Conservation (phyloP, 2,797 vertebrate species). For the Sebastes elongatus region DNA sequence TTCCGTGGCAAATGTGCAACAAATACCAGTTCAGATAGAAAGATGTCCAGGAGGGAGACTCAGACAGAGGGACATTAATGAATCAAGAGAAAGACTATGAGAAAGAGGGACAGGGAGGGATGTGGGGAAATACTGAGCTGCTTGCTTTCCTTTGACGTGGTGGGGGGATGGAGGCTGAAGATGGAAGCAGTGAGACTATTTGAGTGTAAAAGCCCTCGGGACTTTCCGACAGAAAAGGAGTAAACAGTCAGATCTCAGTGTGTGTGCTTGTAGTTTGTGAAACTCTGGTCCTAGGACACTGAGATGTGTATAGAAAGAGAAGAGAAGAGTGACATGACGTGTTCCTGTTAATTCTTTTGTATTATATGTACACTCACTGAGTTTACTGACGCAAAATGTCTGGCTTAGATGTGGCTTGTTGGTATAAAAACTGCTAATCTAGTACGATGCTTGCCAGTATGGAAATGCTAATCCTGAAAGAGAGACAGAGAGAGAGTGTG, state of each 20-base stretch:
- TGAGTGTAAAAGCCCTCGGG: constrained; percentile 51
- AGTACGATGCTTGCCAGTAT: constrained; percentile 27
- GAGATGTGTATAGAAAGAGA: background rate
- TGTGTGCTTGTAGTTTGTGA: constrained; percentile 4
- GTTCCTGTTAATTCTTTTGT: constrained; percentile 9
- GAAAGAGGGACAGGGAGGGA: constrained; percentile 21
- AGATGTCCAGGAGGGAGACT: constrained; percentile 21
- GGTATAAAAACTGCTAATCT: constrained; percentile 56
- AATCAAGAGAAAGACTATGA: constrained; percentile 24
- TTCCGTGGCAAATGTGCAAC: background rate
- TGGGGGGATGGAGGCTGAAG: constrained; percentile 33
- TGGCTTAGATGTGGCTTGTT: constrained; percentile 31
- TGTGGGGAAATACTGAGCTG: constrained; percentile 46
- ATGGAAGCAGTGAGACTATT: constrained; percentile 38
- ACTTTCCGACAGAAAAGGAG: constrained; percentile 35
- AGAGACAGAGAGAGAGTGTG: background rate
- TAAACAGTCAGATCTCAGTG: constrained; percentile 50
- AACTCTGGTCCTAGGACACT: background rate
- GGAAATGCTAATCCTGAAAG: constrained; percentile 37
- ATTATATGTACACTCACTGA: background rate
- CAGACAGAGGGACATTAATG: constrained; percentile 37
- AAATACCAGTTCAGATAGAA: background rate
- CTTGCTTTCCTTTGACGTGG: constrained; percentile 41
- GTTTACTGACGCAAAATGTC: constrained; percentile 18
- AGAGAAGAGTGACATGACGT: background rate